Conservation (phyloP, 2,113 vertebrate species). For the Nothocercus julius region DNA sequence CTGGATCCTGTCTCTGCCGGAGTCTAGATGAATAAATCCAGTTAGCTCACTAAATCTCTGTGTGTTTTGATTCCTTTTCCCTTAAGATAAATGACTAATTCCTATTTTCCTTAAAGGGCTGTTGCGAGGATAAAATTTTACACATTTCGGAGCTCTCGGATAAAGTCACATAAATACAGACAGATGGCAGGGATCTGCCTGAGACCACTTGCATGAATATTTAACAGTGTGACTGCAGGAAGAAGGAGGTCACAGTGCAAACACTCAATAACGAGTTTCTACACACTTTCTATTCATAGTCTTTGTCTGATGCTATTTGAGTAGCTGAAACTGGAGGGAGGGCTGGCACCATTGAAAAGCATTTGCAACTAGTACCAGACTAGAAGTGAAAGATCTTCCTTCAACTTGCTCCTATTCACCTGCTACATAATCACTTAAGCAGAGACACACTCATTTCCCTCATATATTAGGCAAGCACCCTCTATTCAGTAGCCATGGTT, state of each 20-base stretch:
- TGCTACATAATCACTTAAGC: background rate
- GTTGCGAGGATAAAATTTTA: background rate
- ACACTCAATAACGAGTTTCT: conserved; percentile 35
- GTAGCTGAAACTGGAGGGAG: conserved; percentile 15
- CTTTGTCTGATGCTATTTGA: conserved; percentile 26
- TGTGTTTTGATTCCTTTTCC: background rate
- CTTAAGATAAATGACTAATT: background rate
- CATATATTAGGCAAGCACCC: background rate
- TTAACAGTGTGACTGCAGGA: conserved; percentile 25
- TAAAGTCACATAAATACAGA: conserved; percentile 25
- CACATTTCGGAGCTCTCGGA: conserved; percentile 14
- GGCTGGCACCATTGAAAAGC: background rate
- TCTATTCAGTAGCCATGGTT: background rate
- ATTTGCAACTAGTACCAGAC: background rate
- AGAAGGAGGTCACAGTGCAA: conserved; percentile 55
- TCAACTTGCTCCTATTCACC: background rate
- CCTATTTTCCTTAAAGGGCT: background rate
- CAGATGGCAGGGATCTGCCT: conserved; percentile 35
- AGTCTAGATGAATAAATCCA: background rate
- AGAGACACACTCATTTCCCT: background rate
- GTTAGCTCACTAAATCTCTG: background rate
- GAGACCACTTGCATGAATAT: conserved; percentile 54
- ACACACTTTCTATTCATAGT: conserved; percentile 8
- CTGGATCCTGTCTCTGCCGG: background rate
- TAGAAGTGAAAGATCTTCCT: conserved; percentile 2